Evolutionary conservation across 2,888 invertebrate genomes (phyloP).

Genomic region (Synergus laeviventris): DNA sequence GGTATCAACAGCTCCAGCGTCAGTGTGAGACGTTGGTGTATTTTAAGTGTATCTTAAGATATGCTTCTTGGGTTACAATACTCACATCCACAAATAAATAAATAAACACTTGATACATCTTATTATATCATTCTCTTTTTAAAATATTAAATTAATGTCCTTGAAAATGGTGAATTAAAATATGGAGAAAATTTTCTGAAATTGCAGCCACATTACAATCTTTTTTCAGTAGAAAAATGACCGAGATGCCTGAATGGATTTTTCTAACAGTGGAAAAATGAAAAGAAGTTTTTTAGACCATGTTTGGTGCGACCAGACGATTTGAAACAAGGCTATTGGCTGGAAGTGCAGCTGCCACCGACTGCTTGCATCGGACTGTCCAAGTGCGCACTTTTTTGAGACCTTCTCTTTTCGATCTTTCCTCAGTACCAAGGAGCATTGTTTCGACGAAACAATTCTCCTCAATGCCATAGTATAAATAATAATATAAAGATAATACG

Average conservation of each 20-base stretch:
- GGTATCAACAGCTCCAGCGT: not conserved
- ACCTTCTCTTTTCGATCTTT: slow-evolving; percentile 31
- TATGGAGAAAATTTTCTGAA: too few relatives aligned
- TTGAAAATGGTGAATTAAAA: too few relatives aligned
- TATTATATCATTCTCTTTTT: slow-evolving; percentile 14
- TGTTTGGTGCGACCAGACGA: slow-evolving; percentile 61
- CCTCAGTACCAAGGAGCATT: slow-evolving; percentile 4
- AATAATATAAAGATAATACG: too few relatives aligned
- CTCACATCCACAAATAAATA: slow-evolving; percentile 27
- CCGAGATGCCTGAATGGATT: too few relatives aligned
- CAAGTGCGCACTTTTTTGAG: slow-evolving; percentile 35
- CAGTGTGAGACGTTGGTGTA: too few relatives aligned
- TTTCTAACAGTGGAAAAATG: too few relatives aligned
- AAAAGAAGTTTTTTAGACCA: too few relatives aligned
- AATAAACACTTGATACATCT: slow-evolving; percentile 32
- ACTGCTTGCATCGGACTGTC: slow-evolving; percentile 31
- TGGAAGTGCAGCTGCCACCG: slow-evolving; percentile 60
- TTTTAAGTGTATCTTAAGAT: too few relatives aligned
- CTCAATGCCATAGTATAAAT: too few relatives aligned
- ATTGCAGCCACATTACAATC: too few relatives aligned
- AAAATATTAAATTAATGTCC: too few relatives aligned
- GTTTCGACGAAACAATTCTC: slow-evolving; percentile 22
- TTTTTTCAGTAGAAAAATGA: too few relatives aligned
- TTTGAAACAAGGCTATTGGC: slow-evolving; percentile 70
- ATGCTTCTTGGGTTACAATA: slow-evolving; percentile 13